Evolutionary conservation across 2,113 vertebrate species (phyloP), one percentile per base, ranked within the genome.

Genomic region (Xiphias gladius): DNA sequence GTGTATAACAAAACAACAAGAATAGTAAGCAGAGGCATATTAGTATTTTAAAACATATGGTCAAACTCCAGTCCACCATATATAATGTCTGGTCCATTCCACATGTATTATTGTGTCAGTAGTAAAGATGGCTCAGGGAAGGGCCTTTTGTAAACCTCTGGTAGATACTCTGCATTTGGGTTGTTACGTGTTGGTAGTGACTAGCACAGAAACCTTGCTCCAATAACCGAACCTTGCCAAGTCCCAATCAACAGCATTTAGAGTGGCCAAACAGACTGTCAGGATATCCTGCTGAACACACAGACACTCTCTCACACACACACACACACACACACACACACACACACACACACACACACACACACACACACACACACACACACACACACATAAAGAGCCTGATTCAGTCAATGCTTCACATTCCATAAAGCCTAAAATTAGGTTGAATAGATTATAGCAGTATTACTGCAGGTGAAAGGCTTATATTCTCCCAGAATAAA

Each of bases 221-320:
- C 74, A 73, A 69, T 75, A 79, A 80, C 64, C 39, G 46, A 79
- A 73, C 46, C 20, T 35, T 73, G 61, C 66, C 62, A 83, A 70
- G 73, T 66, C 20, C 80, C 65, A 81, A 78, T 89, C 72, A 67
- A 39, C 57, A 67, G 24, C 59, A 63, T 55, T 52, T 35, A 30
- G 59, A 52, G 16, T 4, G 16, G 35, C 24, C 63, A 71, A 63
- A 43, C 61, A 39, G 19, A 65, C 67, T 48, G 52, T 48, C 17
- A 58, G 58, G 37, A 64, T 30, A 73, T 54, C 17, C 32, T 7
- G 24, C 32, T 32, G 52, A 50, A 71, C 28, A 59, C 39, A 59
- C 52, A 20, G 19, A 58, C 20, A 35, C 17, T 35, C 39, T 28
- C 62, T 37, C 37, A 46, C 13, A 46, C 2, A 46, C 14, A 46